These are phyloP conservation scores for Gnatocerus cornutus DNA, from an alignment of 2,888 invertebrate species.

Conservation along the genomic window DNA sequence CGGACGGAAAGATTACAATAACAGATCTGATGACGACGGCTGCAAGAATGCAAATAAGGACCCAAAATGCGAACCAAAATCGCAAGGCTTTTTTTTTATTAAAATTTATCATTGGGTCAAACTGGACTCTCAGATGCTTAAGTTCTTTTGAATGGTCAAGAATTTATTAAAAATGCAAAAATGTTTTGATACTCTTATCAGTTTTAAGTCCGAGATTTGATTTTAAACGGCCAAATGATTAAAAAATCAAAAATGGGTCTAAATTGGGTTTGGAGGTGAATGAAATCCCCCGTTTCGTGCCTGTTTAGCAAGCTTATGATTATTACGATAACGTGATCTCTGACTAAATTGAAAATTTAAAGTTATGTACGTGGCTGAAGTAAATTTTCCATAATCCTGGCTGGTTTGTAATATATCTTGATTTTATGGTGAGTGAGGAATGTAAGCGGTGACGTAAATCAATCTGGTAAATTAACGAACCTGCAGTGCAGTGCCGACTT, in stretches of 20 bases:
- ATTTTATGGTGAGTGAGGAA: slow-evolving; percentile 67
- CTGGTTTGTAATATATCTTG: slow-evolving; percentile 65
- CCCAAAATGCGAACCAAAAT: not conserved
- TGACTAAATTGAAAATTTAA: slow-evolving; percentile 55
- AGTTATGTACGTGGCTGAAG: slow-evolving; percentile 57
- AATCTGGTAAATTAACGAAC: slow-evolving; percentile 68
- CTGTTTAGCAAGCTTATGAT: too few relatives aligned
- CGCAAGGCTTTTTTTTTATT: too few relatives aligned
- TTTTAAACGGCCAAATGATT: too few relatives aligned
- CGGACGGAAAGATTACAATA: not conserved
- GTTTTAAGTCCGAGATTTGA: too few relatives aligned
- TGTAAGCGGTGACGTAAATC: slow-evolving; percentile 68
- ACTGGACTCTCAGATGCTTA: too few relatives aligned
- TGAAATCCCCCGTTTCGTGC: too few relatives aligned
- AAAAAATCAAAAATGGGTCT: too few relatives aligned
- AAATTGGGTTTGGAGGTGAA: too few relatives aligned
- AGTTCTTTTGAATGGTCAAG: too few relatives aligned
- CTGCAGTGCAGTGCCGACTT: slow-evolving; percentile 55
- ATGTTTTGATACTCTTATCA: too few relatives aligned
- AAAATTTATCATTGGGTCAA: too few relatives aligned
- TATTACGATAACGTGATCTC: not conserved
- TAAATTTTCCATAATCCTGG: slow-evolving; percentile 65
- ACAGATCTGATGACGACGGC: slow-evolving; percentile 1
- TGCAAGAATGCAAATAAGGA: not conserved
- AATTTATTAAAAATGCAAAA: too few relatives aligned